Evolutionary conservation across 2,797 vertebrate genomes (phyloP).

Genomic region (Sebastes iracundus): DNA sequence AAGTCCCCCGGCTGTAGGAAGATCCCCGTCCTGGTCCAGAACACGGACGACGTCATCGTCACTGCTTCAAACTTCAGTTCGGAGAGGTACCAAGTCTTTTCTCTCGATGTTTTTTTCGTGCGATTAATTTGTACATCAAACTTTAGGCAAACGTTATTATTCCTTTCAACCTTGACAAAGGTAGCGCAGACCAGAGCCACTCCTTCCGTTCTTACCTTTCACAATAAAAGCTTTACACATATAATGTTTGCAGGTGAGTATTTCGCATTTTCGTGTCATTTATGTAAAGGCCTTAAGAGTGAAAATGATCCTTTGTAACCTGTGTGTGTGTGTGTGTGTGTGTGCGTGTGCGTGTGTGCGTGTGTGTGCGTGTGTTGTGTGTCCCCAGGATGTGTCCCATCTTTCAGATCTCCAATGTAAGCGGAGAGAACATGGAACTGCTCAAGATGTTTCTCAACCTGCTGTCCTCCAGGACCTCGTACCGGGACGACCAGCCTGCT

Average conservation of each 20-base stretch:
- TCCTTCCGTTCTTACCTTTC: too few relatives aligned
- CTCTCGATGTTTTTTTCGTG: too few relatives aligned
- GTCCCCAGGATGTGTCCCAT: slow-evolving; percentile 93
- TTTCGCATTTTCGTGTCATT: too few relatives aligned
- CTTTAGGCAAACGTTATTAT: too few relatives aligned
- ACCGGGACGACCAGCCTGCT: slow-evolving; percentile 94
- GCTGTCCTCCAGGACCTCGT: slow-evolving; percentile 94
- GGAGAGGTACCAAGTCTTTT: slow-evolving; percentile 85
- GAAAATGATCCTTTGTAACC: background rate
- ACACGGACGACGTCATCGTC: slow-evolving; percentile 97
- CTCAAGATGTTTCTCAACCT: slow-evolving; percentile 99
- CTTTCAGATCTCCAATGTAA: slow-evolving; percentile 99
- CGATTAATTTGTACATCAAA: too few relatives aligned
- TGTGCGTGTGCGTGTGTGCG: too few relatives aligned
- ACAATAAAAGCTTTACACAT: too few relatives aligned
- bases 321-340: background rate
- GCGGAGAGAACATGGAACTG: slow-evolving; percentile 95
- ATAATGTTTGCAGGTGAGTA: too few relatives aligned
- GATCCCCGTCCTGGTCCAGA: slow-evolving; percentile 97
- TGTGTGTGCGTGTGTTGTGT: too few relatives aligned
- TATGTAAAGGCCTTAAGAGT: background rate
- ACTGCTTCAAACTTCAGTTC: slow-evolving; percentile 99
- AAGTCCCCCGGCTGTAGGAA: slow-evolving; percentile 98
- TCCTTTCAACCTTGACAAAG: too few relatives aligned
- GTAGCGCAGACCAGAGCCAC: too few relatives aligned